Percentiles rank a stretch among this genome's conserved stretches.
These are phyloP conservation scores for Sardina pilchardus DNA, from an alignment of 2,113 vertebrate species.

Conservation along the genomic window DNA sequence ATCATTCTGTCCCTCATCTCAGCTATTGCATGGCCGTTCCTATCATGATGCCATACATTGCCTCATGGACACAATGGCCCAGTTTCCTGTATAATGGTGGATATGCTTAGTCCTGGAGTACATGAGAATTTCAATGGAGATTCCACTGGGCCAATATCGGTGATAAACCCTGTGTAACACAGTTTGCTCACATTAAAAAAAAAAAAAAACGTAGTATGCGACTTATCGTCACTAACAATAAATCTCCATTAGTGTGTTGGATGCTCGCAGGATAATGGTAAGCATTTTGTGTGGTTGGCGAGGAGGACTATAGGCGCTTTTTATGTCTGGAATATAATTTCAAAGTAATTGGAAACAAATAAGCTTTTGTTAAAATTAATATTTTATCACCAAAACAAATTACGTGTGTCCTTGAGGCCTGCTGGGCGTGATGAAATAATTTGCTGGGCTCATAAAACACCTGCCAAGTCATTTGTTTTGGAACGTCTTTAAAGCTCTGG, in stretches of 20 bases:
- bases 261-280: not conserved
- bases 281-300: not conserved
- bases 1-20: too few species aligned
- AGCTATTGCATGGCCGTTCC: not conserved
- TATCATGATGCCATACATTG: not conserved
- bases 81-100: too few species aligned
- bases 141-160: not conserved
- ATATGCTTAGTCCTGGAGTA: too few species aligned
- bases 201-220: too few species aligned
- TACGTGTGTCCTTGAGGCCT: too few species aligned
- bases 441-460: too few species aligned
- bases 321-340: not conserved
- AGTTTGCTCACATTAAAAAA: too few species aligned
- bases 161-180: not conserved
- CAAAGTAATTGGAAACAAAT: not conserved
- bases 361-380: not conserved
- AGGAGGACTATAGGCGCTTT: not conserved
- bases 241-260: not conserved
- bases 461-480: too few species aligned
- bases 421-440: too few species aligned
- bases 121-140: too few species aligned
- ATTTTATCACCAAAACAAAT: slow-evolving; percentile 9
- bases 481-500: too few species aligned
- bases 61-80: too few species aligned
- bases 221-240: not conserved